Conservation (phyloP, 35 echinoderm and acorn worm genomes). For the Nesometra sesokonis region DNA sequence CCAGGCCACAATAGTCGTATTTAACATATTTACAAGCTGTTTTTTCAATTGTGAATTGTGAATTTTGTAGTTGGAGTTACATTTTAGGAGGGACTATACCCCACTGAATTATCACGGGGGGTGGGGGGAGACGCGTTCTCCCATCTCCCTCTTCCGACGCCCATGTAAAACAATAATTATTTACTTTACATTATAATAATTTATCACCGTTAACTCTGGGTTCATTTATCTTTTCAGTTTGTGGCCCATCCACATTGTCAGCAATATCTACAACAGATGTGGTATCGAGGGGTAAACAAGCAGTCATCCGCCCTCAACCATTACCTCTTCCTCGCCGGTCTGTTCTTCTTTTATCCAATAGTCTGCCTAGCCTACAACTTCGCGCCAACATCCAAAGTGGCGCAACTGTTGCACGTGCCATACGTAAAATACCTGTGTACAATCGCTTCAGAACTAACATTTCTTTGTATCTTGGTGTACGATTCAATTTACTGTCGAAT, state of each 20-base stretch:
- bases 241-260: constrained; percentile 21
- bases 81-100: too few relatives aligned
- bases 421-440: background rate
- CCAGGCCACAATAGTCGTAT: too few relatives aligned
- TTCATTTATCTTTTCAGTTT: constrained; percentile 5
- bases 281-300: constrained; percentile 5
- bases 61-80: too few relatives aligned
- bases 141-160: too few relatives aligned
- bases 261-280: background rate
- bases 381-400: background rate
- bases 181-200: too few relatives aligned
- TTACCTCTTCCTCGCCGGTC: background rate
- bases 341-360: background rate
- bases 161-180: too few relatives aligned
- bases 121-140: too few relatives aligned
- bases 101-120: too few relatives aligned
- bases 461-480: background rate
- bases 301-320: background rate
- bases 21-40: too few relatives aligned
- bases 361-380: background rate
- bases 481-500: background rate
- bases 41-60: too few relatives aligned
- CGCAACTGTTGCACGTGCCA: background rate
- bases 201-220: too few relatives aligned
- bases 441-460: background rate